Conservation (phyloP, 2,797 vertebrate species). For the Poeciliopsis infans region DNA sequence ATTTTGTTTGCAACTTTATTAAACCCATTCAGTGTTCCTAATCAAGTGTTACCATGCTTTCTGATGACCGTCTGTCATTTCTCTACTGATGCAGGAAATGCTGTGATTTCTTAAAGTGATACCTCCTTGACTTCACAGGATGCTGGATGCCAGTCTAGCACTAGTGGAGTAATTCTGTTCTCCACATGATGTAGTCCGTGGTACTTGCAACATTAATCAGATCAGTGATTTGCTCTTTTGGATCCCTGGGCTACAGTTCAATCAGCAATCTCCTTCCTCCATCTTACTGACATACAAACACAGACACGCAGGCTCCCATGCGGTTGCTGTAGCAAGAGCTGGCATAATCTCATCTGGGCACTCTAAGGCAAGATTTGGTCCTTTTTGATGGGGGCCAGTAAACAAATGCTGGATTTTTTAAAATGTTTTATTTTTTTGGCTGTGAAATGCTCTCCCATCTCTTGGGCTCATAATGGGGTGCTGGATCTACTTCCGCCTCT, state of each 20-base stretch:
- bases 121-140: constrained; percentile 14
- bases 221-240: constrained; percentile 41
- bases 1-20: neutral
- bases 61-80: neutral
- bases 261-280: constrained; percentile 41
- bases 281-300: constrained; percentile 9
- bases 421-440: constrained; percentile 34
- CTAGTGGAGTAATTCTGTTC: constrained; percentile 11
- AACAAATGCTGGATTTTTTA: constrained; percentile 56
- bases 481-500: constrained; percentile 63
- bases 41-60: neutral
- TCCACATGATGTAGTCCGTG: constrained; percentile 17
- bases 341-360: constrained; percentile 46
- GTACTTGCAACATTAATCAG: constrained; percentile 40
- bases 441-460: constrained; percentile 52
- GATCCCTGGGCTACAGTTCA: constrained; percentile 63
- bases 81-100: neutral
- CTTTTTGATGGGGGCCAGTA: constrained; percentile 39
- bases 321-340: constrained; percentile 38
- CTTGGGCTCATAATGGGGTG: constrained; percentile 57
- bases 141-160: constrained; percentile 1
- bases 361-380: constrained; percentile 44
- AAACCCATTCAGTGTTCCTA: neutral
- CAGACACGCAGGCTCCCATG: constrained; percentile 3
- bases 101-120: constrained; percentile 7